These are phyloP conservation scores for Geotria australis DNA, from an alignment of 2,797 vertebrate genomes.

Conservation along the genomic window DNA sequence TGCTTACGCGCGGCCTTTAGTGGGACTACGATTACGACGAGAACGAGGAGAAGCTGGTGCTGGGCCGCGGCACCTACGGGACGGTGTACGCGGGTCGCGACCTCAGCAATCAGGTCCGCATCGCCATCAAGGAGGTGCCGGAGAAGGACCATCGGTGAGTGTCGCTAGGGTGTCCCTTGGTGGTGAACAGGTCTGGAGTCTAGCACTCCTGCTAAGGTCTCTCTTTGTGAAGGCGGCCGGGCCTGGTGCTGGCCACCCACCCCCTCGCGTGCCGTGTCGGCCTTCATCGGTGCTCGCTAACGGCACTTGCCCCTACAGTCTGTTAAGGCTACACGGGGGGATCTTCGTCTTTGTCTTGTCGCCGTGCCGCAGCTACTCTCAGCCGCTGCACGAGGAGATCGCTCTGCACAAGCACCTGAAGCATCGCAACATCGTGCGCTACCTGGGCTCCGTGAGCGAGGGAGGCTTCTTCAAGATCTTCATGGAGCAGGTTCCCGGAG, in stretches of 20 bases:
- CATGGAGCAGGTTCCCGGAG: constrained; percentile 88
- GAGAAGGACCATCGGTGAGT: constrained; percentile 41
- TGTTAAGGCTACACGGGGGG: no score
- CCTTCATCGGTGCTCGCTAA: no score
- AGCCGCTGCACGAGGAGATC: constrained; percentile 63
- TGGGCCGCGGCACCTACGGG: constrained; percentile 57
- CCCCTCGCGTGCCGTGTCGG: no score
- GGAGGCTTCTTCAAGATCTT: constrained; percentile 70
- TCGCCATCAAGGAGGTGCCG: constrained; percentile 72
- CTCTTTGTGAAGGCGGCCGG: no score
- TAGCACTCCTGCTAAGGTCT: no score
- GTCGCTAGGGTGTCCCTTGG: no score
- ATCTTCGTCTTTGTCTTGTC: background rate
- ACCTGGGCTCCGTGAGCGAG: constrained; percentile 54
- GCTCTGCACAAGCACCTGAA: constrained; percentile 51
- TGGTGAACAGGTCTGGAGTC: no score
- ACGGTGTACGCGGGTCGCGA: constrained; percentile 54
- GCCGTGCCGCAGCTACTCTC: constrained; percentile 28
- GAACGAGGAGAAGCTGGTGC: constrained; percentile 24
- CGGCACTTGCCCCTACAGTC: no score
- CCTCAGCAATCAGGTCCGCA: constrained; percentile 42
- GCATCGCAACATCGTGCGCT: constrained; percentile 63
- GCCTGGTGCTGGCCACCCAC: no score
- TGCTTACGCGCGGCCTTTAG: constrained; percentile 9
- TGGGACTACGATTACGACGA: constrained; percentile 43